These are phyloP conservation scores for Lithophane leautieri DNA, from an alignment of 2,888 invertebrate species.

Conservation along the genomic window DNA sequence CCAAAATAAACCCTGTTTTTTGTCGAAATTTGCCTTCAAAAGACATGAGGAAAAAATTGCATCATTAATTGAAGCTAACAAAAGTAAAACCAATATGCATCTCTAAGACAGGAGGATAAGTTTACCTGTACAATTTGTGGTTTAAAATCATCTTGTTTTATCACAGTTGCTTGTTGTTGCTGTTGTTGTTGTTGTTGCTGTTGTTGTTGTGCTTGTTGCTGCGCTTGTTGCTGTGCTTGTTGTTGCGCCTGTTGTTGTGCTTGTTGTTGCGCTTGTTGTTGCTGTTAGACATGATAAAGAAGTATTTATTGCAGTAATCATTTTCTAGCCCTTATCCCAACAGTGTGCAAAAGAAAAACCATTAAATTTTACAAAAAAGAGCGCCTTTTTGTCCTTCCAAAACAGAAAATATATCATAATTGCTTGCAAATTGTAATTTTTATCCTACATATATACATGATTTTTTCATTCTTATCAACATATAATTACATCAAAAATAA, in stretches of 20 bases:
- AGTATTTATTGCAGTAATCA: neutral
- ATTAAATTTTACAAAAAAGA: neutral
- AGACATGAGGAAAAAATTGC: neutral
- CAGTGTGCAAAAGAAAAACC: neutral
- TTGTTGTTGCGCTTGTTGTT: constrained; percentile 76
- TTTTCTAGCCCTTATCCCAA: neutral
- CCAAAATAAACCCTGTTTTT: neutral
- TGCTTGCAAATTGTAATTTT: neutral
- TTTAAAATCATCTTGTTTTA: constrained; percentile 88
- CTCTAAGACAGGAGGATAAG: neutral
- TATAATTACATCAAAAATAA: neutral
- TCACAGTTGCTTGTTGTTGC: constrained; percentile 86
- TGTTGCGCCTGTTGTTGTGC: constrained; percentile 72
- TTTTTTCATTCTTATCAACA: neutral
- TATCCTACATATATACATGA: neutral
- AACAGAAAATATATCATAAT: neutral
- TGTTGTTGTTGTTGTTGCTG: constrained; percentile 78
- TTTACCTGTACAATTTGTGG: constrained; percentile 88
- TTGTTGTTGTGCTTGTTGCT: constrained; percentile 82
- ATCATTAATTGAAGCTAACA: neutral
- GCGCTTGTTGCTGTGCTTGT: constrained; percentile 81
- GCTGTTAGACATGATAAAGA: constrained; percentile 27
- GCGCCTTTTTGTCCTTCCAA: neutral
- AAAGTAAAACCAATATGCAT: neutral
- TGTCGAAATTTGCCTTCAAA: neutral